Conservation (phyloP, 2,888 invertebrate genomes). For the Dynastes tityus region DNA sequence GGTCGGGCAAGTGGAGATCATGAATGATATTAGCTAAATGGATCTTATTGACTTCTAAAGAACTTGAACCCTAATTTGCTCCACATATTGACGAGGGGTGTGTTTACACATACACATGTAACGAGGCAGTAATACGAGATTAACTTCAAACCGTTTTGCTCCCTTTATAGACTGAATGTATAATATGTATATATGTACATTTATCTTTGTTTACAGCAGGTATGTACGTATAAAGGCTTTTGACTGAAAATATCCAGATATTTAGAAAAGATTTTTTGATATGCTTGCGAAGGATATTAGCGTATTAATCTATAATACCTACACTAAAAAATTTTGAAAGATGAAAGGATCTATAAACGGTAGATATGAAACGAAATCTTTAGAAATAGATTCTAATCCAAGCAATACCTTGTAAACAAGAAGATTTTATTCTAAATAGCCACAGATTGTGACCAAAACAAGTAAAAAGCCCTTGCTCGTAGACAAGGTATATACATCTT, state of each 20-base stretch:
- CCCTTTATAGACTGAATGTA: background rate
- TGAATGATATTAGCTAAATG: slow-evolving; percentile 60
- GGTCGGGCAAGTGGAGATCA: slow-evolving; percentile 45
- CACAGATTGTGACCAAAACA: too few species aligned
- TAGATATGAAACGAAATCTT: too few species aligned
- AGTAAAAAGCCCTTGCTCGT: too few species aligned
- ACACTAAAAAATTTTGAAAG: too few species aligned
- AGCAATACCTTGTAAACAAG: too few species aligned
- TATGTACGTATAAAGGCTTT: background rate
- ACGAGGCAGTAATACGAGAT: slow-evolving; percentile 54
- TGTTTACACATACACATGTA: slow-evolving; percentile 46
- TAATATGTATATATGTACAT: background rate
- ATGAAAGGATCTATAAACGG: too few species aligned
- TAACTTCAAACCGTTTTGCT: slow-evolving; percentile 55
- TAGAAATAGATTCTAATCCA: too few species aligned
- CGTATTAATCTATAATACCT: too few species aligned
- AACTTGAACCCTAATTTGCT: slow-evolving; percentile 57
- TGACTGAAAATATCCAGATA: background rate
- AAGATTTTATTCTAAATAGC: too few species aligned
- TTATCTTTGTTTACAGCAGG: background rate
- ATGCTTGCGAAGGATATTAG: too few species aligned
- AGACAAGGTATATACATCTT: too few species aligned
- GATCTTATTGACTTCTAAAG: slow-evolving; percentile 59
- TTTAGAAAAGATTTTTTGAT: too few species aligned
- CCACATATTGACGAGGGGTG: slow-evolving; percentile 50